Evolutionary conservation across 2,797 vertebrate genomes (phyloP).

Genomic region (Microctenopoma steveboyesi): DNA sequence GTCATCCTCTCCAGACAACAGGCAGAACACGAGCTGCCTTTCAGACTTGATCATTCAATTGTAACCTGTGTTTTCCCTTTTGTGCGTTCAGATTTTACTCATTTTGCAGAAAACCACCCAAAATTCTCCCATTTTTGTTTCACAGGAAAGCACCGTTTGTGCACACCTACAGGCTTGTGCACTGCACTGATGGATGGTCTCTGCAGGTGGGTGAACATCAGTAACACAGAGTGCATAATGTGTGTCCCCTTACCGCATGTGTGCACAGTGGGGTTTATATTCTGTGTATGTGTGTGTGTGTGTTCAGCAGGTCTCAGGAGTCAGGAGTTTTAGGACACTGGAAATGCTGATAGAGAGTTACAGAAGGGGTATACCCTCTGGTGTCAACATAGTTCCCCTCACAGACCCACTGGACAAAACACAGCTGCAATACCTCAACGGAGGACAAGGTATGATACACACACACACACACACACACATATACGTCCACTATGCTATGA

Average conservation of each 20-base stretch:
- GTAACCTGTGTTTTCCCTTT: background rate
- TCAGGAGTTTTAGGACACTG: slow-evolving; percentile 56
- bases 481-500: background rate
- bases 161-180: slow-evolving; percentile 69
- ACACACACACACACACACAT: slow-evolving; percentile 5
- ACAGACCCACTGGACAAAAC: slow-evolving; percentile 67
- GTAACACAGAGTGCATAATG: background rate
- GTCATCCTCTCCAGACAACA: background rate
- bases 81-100: background rate
- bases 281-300: slow-evolving; percentile 15
- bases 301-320: slow-evolving; percentile 29
- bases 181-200: slow-evolving; percentile 60
- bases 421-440: slow-evolving; percentile 37
- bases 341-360: slow-evolving; percentile 62
- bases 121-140: background rate
- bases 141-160: slow-evolving; percentile 74
- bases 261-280: background rate
- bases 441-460: slow-evolving; percentile 42
- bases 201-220: slow-evolving; percentile 57
- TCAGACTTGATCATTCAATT: background rate
- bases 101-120: background rate
- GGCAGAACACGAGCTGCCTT: background rate
- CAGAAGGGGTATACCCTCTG: slow-evolving; percentile 17
- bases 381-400: slow-evolving; percentile 38
- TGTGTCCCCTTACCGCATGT: background rate